Evolutionary conservation across 2,888 invertebrate species (phyloP).

Genomic region (Oscheius sp.): DNA sequence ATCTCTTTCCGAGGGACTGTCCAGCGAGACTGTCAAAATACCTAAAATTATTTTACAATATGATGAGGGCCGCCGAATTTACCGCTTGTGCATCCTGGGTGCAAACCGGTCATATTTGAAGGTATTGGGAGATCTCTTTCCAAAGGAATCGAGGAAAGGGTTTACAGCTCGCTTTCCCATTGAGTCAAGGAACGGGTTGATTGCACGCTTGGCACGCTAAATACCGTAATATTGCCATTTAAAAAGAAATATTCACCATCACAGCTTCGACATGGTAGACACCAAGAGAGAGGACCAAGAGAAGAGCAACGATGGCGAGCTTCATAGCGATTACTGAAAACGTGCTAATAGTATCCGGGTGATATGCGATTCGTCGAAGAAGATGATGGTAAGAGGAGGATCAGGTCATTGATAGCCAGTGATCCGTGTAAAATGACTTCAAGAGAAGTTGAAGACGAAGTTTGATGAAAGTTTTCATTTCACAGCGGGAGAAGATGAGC

Average conservation of each 20-base stretch:
- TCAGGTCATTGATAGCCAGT: not conserved
- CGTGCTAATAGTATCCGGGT: not conserved
- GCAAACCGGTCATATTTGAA: not conserved
- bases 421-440: too few species aligned
- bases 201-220: constrained; percentile 60
- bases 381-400: not conserved
- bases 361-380: not conserved
- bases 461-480: too few species aligned
- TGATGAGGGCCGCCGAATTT: not conserved
- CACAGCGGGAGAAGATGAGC: not conserved
- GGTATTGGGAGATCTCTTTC: constrained; percentile 51
- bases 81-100: constrained; percentile 22
- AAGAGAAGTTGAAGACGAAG: too few species aligned
- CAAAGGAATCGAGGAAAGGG: constrained; percentile 68
- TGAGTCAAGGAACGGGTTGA: constrained; percentile 70
- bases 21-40: constrained; percentile 68
- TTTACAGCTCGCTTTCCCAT: constrained; percentile 67
- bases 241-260: constrained; percentile 9
- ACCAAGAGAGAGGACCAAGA: constrained; percentile 24
- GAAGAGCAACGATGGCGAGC: constrained; percentile 21
- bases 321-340: constrained; percentile 29
- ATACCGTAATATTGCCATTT: constrained; percentile 1
- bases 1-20: constrained; percentile 61
- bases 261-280: constrained; percentile 25
- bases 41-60: constrained; percentile 39